These are phyloP conservation scores for Mormyrops attenuatus DNA, from an alignment of 2,797 vertebrate genomes.

Conservation along the genomic window DNA sequence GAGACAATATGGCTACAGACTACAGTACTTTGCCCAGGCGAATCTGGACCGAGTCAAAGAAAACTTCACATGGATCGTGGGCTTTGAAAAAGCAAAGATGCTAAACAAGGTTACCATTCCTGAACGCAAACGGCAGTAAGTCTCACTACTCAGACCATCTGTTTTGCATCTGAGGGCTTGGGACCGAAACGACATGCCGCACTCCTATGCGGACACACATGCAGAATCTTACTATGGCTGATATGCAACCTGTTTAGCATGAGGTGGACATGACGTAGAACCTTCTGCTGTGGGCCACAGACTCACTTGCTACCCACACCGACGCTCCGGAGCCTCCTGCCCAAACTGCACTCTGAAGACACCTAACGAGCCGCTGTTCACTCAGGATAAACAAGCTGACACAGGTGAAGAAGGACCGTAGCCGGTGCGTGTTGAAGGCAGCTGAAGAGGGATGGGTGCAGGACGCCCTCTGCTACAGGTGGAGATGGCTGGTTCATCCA, in stretches of 20 bases:
- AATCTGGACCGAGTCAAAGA: slow-evolving; percentile 2
- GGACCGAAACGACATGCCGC: not conserved
- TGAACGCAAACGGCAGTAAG: not conserved
- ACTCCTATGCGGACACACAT: not conserved
- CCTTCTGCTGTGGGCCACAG: not conserved
- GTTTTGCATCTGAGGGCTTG: not conserved
- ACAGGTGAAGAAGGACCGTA: not conserved
- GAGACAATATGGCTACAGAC: not conserved
- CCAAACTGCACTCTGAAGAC: not conserved
- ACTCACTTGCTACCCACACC: not conserved
- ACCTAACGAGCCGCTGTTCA: not conserved
- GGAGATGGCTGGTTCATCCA: not conserved
- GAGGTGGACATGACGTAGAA: not conserved
- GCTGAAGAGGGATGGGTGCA: not conserved
- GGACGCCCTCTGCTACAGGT: not conserved
- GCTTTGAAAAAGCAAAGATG: not conserved
- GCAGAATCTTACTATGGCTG: not conserved
- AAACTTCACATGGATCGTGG: not conserved
- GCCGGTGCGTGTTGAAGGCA: not conserved
- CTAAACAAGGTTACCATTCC: not conserved
- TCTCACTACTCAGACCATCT: not conserved
- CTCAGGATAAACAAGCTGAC: not conserved
- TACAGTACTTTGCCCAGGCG: not conserved
- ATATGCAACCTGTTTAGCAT: not conserved
- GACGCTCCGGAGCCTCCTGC: not conserved